Evolutionary conservation across 2,113 vertebrate species (phyloP), one percentile per base, ranked within the genome.

Genomic region (Copsychus sechellarum): DNA sequence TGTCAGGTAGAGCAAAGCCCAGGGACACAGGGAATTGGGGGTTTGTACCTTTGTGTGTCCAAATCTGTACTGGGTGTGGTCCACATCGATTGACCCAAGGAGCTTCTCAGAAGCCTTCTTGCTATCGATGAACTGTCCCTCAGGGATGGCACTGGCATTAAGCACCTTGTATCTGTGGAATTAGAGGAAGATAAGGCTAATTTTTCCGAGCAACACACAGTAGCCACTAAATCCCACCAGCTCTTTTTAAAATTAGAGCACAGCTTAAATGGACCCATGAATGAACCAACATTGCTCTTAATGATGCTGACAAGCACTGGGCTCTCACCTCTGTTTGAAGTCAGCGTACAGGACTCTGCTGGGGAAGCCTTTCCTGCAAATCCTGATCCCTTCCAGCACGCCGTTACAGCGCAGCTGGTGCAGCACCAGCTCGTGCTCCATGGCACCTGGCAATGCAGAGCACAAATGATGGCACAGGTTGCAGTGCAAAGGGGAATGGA

Each of bases 71-170:
- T 99, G 98, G 6, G 97, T 97, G 43, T 99, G 98, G 56, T 99
- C 99, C 71, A 99, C 89, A 47, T 99, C 98, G 1, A 99, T 98
- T 48, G 98, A 99, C 0, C 94, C 98, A 77, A 99, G 97, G 12
- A 99, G 98, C 90, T 99, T 99, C 97, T 99, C 98, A 48, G 98
- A 98, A 83, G 98, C 98, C 88, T 99, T 99, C 93, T 99, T 99
- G 97, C 98, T 98, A 8, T 99, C 98, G 1, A 98, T 99, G 96
- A 99, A 99, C 79, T 98, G 99, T 99, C 98, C 98, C 91, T 99
- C 98, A 1, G 99, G 98, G 88, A 99, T 98, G 1, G 98, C 98
- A 50, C 48, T 50, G 48, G 48, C 48, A 50, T 50, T 50, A 50
- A 50, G 48, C 48, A 50, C 48, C 24, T 98, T 98, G 94, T 40